Evolutionary conservation across 2,888 invertebrate species (phyloP).

Genomic region (Lasioglossum villosulum): DNA sequence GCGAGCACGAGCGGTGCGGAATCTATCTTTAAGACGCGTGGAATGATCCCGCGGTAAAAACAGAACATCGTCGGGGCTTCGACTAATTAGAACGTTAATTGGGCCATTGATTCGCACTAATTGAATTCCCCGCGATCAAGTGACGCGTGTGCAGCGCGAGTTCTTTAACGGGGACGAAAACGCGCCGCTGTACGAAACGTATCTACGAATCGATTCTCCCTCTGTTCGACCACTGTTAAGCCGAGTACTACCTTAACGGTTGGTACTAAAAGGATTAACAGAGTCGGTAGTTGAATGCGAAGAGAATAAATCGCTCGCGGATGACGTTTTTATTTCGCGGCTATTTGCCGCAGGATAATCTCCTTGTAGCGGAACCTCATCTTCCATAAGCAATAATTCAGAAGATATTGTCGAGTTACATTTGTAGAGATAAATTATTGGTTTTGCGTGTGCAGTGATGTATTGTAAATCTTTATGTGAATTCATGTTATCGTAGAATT

Average conservation of each 20-base stretch:
- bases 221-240: conserved; percentile 37
- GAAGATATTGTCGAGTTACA: not conserved
- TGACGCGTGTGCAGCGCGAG: conserved; percentile 9
- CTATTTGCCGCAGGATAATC: not conserved
- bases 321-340: not conserved
- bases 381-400: not conserved
- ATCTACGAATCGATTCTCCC: conserved; percentile 1
- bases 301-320: not conserved
- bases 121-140: conserved; percentile 54
- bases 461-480: too few relatives aligned
- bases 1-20: conserved; percentile 25
- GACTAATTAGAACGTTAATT: conserved; percentile 67
- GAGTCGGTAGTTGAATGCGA: not conserved
- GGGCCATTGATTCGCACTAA: conserved; percentile 63
- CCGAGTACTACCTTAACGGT: conserved; percentile 32
- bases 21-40: conserved; percentile 37
- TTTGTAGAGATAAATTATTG: not conserved
- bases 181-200: conserved; percentile 8
- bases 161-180: conserved; percentile 21
- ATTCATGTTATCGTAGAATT: too few relatives aligned
- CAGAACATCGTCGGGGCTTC: conserved; percentile 48
- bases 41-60: conserved; percentile 43
- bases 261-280: not conserved
- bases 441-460: too few relatives aligned
- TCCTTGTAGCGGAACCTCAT: not conserved